Evolutionary conservation across 2,888 invertebrate species (phyloP).

Genomic region (Spatulosminthurus flaviceps): DNA sequence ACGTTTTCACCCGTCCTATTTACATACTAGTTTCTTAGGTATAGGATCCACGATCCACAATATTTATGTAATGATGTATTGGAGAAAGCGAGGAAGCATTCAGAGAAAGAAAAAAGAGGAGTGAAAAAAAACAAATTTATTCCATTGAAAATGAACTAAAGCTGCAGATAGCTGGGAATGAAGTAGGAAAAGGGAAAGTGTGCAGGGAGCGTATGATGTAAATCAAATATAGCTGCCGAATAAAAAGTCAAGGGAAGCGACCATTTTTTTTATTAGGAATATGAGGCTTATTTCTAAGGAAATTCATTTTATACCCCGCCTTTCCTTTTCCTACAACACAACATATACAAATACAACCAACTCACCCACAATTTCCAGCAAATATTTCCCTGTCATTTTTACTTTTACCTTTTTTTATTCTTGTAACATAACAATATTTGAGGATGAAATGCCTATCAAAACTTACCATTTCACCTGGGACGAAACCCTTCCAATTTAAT

Average conservation of each 20-base stretch:
- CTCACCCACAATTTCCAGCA: neutral
- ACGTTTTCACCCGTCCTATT: too few relatives aligned
- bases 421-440: too few relatives aligned
- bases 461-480: too few relatives aligned
- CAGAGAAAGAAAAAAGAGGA: too few relatives aligned
- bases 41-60: too few relatives aligned
- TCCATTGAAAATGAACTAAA: conserved; percentile 10
- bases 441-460: neutral
- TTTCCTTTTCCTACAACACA: too few relatives aligned
- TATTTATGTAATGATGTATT: too few relatives aligned
- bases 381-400: neutral
- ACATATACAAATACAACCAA: too few relatives aligned
- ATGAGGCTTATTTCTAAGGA: conserved; percentile 31
- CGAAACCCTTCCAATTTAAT: too few relatives aligned
- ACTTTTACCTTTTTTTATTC: neutral
- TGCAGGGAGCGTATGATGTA: conserved; percentile 33
- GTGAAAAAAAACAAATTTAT: neutral
- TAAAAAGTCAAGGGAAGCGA: conserved; percentile 24
- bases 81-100: too few relatives aligned
- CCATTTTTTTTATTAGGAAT: conserved; percentile 37
- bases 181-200: neutral
- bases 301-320: conserved; percentile 29
- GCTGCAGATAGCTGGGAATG: neutral
- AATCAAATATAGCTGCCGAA: conserved; percentile 38
- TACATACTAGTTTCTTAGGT: too few relatives aligned